Evolutionary conservation across 2,888 invertebrate species (phyloP).

Genomic region (Agonopterix arenella): DNA sequence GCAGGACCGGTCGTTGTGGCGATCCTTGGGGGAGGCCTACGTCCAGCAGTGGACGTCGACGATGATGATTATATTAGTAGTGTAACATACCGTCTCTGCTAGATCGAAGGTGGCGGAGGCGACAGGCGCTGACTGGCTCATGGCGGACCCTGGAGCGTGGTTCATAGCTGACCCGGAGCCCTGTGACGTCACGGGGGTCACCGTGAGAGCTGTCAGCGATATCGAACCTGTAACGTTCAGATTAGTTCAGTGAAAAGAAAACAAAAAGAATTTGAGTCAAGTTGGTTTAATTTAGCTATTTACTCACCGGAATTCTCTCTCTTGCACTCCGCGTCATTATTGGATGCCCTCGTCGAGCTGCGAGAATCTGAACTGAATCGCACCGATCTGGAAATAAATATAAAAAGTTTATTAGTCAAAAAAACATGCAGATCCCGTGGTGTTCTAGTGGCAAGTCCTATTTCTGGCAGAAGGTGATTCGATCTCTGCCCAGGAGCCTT

Average conservation of each 20-base stretch:
- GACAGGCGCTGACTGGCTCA: conserved; percentile 59
- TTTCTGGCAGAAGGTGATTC: too few relatives aligned
- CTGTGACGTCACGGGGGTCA: conserved; percentile 47
- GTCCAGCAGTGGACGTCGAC: too few relatives aligned
- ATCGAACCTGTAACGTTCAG: conserved; percentile 47
- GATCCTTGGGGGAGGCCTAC: too few relatives aligned
- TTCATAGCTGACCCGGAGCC: conserved; percentile 44
- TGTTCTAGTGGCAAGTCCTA: too few relatives aligned
- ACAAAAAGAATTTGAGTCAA: too few relatives aligned
- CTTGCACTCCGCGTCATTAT: conserved; percentile 51
- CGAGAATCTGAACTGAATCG: conserved; percentile 70
- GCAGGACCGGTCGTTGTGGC: too few relatives aligned
- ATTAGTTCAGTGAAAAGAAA: too few relatives aligned
- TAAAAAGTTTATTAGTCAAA: not conserved
- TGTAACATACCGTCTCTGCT: conserved; percentile 41
- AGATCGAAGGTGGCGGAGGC: conserved; percentile 40
- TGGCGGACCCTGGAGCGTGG: conserved; percentile 40
- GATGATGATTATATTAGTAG: too few relatives aligned
- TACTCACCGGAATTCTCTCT: conserved; percentile 39
- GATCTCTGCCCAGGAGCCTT: too few relatives aligned
- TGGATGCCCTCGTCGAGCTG: conserved; percentile 36
- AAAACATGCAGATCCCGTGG: too few relatives aligned
- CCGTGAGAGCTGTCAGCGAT: conserved; percentile 55
- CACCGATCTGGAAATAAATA: conserved; percentile 48
- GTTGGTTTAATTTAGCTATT: too few relatives aligned